phyloP scores from a whole-genome alignment of 2,113 vertebrate species.

The Nyctereutes procyonoides region DNA sequence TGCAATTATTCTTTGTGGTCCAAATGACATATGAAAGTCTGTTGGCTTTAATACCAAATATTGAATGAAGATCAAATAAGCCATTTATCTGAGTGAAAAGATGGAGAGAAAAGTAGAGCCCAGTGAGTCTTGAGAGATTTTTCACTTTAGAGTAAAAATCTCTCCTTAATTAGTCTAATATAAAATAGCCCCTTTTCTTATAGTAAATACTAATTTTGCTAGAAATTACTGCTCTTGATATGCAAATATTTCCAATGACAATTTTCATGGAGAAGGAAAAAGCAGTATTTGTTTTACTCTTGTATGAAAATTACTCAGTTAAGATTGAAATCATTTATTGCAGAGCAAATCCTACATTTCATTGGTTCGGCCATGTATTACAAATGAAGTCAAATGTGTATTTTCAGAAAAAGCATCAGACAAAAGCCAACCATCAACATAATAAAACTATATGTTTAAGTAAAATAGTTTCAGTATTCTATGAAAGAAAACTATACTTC shows the following conservation, averaged over 20 bases:
- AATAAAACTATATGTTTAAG: background rate
- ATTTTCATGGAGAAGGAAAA: background rate
- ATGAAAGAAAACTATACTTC: background rate
- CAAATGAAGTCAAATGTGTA: background rate
- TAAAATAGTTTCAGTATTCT: background rate
- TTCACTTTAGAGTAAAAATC: conserved; percentile 5
- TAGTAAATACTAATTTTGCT: background rate
- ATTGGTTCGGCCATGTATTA: background rate
- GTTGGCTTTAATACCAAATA: background rate
- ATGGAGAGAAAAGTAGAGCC: background rate
- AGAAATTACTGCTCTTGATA: background rate
- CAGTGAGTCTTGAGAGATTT: background rate
- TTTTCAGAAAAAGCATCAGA: background rate
- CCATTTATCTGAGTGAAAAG: conserved; percentile 1
- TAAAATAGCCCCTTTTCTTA: background rate
- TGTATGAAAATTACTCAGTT: background rate
- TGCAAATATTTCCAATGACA: background rate
- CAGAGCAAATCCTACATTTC: background rate
- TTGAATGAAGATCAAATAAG: conserved; percentile 21
- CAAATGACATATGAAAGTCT: background rate
- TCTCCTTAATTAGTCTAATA: background rate
- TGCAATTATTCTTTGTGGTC: background rate
- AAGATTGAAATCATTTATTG: background rate
- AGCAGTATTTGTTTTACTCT: background rate
- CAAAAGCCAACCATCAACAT: background rate